These are phyloP conservation scores for Menura novaehollandiae DNA, from an alignment of 2,113 vertebrate species.

Conservation along the genomic window DNA sequence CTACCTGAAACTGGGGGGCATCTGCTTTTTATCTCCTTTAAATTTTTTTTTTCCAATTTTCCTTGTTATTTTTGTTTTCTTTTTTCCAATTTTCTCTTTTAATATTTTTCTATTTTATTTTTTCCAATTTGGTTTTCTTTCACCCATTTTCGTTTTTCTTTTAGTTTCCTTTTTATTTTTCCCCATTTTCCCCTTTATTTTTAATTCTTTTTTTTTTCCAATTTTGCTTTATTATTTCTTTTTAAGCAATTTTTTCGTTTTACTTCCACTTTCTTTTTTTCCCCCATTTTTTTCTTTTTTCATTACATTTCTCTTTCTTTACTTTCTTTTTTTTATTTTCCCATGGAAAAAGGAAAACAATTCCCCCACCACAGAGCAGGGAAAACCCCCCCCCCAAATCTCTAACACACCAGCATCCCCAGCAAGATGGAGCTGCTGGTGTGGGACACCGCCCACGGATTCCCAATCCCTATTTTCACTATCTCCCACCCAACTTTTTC, in stretches of 20 bases:
- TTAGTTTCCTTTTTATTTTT: background rate
- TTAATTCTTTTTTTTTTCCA: accelerated
- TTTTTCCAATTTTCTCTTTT: background rate
- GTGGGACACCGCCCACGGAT: background rate
- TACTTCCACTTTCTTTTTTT: too few species aligned
- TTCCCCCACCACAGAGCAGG: too few species aligned
- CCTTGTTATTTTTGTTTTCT: too few species aligned
- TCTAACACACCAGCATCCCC: background rate
- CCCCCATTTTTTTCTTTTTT: background rate
- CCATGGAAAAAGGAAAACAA: background rate
- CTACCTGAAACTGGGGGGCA: accelerated
- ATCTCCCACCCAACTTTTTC: background rate
- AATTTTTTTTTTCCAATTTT: background rate
- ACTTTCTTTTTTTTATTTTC: background rate
- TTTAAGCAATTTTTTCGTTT: background rate
- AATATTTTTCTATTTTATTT: background rate
- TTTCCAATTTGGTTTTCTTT: background rate
- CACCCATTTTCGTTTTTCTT: too few species aligned
- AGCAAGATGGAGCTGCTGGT: background rate
- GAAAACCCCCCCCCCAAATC: background rate
- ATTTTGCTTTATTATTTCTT: background rate
- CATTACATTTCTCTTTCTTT: background rate
- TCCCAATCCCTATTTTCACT: background rate
- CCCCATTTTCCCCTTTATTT: background rate
- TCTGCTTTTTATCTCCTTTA: accelerated